Conservation (phyloP, 1,140 invertebrate species). For the Drosophila rhopaloa region DNA sequence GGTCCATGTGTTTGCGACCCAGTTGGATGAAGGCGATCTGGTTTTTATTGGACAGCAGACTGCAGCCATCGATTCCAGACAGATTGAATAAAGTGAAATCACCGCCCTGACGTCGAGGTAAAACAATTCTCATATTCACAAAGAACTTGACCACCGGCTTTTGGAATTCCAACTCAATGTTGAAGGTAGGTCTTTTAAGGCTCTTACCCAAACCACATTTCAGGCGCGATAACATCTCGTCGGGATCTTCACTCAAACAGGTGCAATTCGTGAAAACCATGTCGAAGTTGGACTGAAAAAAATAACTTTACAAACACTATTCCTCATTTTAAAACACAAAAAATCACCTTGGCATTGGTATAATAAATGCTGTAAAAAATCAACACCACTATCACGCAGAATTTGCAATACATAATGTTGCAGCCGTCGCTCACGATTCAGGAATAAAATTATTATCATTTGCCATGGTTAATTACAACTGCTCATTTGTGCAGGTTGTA, state of each 20-base stretch:
- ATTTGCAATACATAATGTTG: constrained; percentile 33
- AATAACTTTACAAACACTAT: background rate
- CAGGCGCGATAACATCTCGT: constrained; percentile 26
- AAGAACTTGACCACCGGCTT: constrained; percentile 45
- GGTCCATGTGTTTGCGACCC: constrained; percentile 45
- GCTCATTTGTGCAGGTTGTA: constrained; percentile 22
- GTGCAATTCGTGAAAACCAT: constrained; percentile 52
- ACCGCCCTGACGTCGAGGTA: constrained; percentile 12
- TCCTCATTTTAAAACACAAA: background rate
- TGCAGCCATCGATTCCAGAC: constrained; percentile 54
- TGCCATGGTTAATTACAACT: constrained; percentile 21
- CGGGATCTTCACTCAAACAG: constrained; percentile 49
- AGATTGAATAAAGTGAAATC: constrained; percentile 56
- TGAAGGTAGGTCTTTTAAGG: constrained; percentile 40
- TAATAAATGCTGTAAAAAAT: constrained; percentile 6
- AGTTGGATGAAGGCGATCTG: constrained; percentile 53
- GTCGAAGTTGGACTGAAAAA: constrained; percentile 40
- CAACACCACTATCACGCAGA: constrained; percentile 14
- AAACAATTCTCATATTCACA: constrained; percentile 50
- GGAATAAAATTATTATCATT: constrained; percentile 29
- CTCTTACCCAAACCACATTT: constrained; percentile 52
- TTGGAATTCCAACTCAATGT: constrained; percentile 49
- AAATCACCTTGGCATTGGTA: constrained; percentile 15
- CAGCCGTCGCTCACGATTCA: background rate
- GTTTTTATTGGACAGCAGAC: constrained; percentile 58